Conservation (phyloP, 2,113 vertebrate species). For the Tragelaphus imberbis region DNA sequence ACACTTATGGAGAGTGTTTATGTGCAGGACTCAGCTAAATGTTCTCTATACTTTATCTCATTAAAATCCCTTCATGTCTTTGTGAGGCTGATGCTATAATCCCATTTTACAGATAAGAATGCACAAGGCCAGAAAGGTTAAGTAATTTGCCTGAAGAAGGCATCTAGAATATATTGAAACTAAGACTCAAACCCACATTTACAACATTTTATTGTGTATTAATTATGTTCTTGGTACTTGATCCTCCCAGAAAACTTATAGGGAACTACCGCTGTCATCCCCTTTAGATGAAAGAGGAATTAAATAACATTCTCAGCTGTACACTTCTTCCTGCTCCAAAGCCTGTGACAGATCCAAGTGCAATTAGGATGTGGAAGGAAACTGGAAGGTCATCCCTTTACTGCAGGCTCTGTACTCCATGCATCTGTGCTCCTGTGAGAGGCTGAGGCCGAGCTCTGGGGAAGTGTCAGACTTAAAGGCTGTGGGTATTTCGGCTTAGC, state of each 20-base stretch:
- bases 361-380: neutral
- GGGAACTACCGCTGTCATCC: neutral
- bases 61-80: neutral
- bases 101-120: neutral
- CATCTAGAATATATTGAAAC: neutral
- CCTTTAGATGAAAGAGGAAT: neutral
- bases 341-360: neutral
- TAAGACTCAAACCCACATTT: neutral
- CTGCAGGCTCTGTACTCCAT: fast-evolving
- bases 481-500: neutral
- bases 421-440: neutral
- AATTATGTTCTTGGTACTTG: neutral
- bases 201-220: neutral
- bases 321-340: neutral
- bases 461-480: neutral
- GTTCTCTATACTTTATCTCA: neutral
- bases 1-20: neutral
- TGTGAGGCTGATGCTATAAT: neutral
- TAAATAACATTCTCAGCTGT: neutral
- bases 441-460: neutral
- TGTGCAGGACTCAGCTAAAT: neutral
- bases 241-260: neutral
- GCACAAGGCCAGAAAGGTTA: neutral
- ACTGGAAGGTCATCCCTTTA: neutral
- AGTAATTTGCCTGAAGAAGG: neutral